Evolutionary conservation across 1,140 invertebrate genomes (phyloP), one percentile per base, ranked within the genome.

Genomic region (Aphelinus atriplicis): DNA sequence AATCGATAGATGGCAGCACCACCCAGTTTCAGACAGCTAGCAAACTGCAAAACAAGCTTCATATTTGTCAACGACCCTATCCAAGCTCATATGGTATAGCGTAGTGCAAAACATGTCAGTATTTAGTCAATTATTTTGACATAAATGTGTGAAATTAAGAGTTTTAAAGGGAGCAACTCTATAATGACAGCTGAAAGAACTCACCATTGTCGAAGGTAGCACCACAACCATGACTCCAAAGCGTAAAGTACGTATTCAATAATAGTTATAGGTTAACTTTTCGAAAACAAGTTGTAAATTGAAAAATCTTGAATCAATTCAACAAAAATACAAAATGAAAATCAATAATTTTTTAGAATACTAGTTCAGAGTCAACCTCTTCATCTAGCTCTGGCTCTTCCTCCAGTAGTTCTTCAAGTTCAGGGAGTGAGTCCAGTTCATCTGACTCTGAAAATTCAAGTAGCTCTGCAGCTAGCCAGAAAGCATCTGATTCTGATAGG

Each of bases 391-490:
- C 92, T 48, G 92, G 90, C 72, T 92, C 92, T 51, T 89, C 89
- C 0, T 88, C 89, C 2, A 88, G 86, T 60, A 90, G 88, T 79
- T 91, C 90, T 1, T 93, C 91, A 47, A 92, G 90, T 78, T 93
- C 92, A 65, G 91, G 89, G n/a, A 92, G 91, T 73, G 91, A 91
- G 62, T 91, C 91, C 0, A 92, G 90, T 78, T 92, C 91, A 42
- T 93, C 93, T 0, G 92, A 92, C 65, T 91, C 92, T 0, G 92
- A 91, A 61, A 92, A 92, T n/a, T 92, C 91, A 9, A 93, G 92
- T 77, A 92, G 90, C 71, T 80, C 89, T 77, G 84, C 87, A 77
- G 81, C 85, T 63, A 82, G 83, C 81, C 75, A 87, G 81, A 87
- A 88, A 82, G 80, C 78, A 73, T 83, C 84, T 55, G 81, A 89